Conservation (phyloP, 2,888 invertebrate genomes). For the Polymixis flavicincta region DNA sequence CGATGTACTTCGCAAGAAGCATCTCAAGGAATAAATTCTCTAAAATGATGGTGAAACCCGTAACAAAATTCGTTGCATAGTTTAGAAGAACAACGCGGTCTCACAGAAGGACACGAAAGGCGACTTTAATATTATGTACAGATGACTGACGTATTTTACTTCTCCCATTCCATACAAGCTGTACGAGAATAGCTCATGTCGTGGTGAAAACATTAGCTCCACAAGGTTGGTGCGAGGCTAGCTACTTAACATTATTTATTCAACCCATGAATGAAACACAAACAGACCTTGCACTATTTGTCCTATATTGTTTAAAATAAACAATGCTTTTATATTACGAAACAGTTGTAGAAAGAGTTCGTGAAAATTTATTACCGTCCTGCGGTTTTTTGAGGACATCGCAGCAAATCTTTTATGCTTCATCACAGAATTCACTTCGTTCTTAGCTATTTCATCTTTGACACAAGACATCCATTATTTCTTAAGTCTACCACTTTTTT, state of each 20-base stretch:
- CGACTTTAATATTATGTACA: neutral
- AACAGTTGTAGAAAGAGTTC: too few relatives aligned
- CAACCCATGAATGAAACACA: slow-evolving; percentile 20
- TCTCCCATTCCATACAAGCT: neutral
- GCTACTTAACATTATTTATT: slow-evolving; percentile 32
- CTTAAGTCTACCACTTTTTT: neutral
- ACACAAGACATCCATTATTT: neutral
- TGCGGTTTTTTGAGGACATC: too few relatives aligned
- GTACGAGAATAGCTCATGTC: slow-evolving; percentile 2
- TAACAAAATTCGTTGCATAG: neutral
- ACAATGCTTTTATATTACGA: neutral
- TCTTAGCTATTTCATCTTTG: too few relatives aligned
- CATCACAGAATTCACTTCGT: neutral
- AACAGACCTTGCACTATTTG: neutral
- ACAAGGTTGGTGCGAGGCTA: slow-evolving; percentile 17
- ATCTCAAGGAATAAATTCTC: neutral
- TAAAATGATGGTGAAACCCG: neutral
- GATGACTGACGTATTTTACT: neutral
- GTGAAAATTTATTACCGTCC: neutral
- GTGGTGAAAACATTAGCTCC: slow-evolving; percentile 4
- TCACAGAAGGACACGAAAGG: neutral
- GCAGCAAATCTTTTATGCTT: neutral
- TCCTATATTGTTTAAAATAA: neutral
- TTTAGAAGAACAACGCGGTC: neutral
- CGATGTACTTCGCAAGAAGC: too few relatives aligned